A percentile compares a stretch with the other conserved stretches of the same genome.
These are phyloP conservation scores for Nycticryphes semicollaris DNA, from an alignment of 2,113 vertebrate species.

Conservation along the genomic window DNA sequence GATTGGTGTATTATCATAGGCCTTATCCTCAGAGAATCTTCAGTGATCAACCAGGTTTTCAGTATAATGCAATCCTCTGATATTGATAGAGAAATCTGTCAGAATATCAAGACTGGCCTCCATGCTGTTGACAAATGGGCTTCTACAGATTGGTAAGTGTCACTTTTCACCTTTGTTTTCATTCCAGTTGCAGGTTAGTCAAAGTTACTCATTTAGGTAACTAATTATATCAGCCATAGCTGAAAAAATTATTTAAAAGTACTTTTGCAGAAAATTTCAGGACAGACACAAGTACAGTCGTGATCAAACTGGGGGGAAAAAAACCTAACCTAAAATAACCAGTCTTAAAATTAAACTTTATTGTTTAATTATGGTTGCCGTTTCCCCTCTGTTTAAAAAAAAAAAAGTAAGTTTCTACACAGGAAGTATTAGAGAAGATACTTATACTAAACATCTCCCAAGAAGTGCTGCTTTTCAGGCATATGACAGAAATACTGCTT, in stretches of 20 bases:
- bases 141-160: constrained; percentile 88
- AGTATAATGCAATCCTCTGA: constrained; percentile 87
- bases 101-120: constrained; percentile 85
- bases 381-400: neutral
- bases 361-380: neutral
- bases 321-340: too few relatives aligned
- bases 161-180: neutral
- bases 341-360: too few relatives aligned
- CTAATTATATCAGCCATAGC: neutral
- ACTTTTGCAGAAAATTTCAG: neutral
- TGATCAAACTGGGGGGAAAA: neutral
- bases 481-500: neutral
- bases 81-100: constrained; percentile 85
- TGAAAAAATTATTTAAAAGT: neutral
- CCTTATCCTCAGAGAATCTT: constrained; percentile 89
- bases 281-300: neutral
- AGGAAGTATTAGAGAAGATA: neutral
- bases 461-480: neutral
- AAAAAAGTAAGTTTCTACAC: neutral
- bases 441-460: neutral
- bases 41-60: constrained; percentile 89
- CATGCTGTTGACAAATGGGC: constrained; percentile 90
- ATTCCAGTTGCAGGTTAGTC: neutral
- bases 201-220: too few relatives aligned
- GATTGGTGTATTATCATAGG: constrained; percentile 95